A percentile compares a stretch with the other conserved stretches of the same genome.
These are phyloP conservation scores for Leptopilina myrica DNA, from an alignment of 2,888 invertebrate genomes.

Conservation along the genomic window DNA sequence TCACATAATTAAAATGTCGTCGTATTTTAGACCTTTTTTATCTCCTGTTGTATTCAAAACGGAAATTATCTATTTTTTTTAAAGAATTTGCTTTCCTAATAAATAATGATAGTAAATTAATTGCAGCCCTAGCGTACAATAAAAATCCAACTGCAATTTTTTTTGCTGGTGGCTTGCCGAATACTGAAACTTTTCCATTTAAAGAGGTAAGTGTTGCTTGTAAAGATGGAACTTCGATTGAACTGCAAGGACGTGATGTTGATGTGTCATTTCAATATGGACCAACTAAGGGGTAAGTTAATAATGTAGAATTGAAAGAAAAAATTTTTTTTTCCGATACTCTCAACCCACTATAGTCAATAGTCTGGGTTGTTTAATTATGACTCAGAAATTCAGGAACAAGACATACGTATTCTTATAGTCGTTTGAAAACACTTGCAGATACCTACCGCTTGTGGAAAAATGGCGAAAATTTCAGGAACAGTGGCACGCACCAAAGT, in stretches of 20 bases:
- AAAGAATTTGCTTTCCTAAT: too few relatives aligned
- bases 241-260: slow-evolving; percentile 80
- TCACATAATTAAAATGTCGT: too few relatives aligned
- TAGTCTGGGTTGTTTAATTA: too few relatives aligned
- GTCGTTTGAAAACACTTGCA: slow-evolving; percentile 61
- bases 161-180: slow-evolving; percentile 85
- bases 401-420: background rate
- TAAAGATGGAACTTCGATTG: slow-evolving; percentile 77
- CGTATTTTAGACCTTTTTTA: too few relatives aligned
- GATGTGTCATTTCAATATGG: slow-evolving; percentile 85
- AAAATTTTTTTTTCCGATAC: too few relatives aligned
- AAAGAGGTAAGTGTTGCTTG: slow-evolving; percentile 79
- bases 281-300: slow-evolving; percentile 82
- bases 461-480: slow-evolving; percentile 82
- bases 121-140: slow-evolving; percentile 66
- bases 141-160: slow-evolving; percentile 78
- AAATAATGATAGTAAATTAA: background rate
- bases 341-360: too few relatives aligned
- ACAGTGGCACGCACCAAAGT: slow-evolving; percentile 81
- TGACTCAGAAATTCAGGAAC: too few relatives aligned
- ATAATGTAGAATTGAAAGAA: too few relatives aligned
- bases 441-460: slow-evolving; percentile 80
- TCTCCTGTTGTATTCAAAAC: too few relatives aligned
- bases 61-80: too few relatives aligned
- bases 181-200: slow-evolving; percentile 83